Percentiles rank a stretch among this genome's conserved stretches.
Evolutionary conservation across 2,113 vertebrate genomes (phyloP).

Genomic region (Uropsilus gracilis): DNA sequence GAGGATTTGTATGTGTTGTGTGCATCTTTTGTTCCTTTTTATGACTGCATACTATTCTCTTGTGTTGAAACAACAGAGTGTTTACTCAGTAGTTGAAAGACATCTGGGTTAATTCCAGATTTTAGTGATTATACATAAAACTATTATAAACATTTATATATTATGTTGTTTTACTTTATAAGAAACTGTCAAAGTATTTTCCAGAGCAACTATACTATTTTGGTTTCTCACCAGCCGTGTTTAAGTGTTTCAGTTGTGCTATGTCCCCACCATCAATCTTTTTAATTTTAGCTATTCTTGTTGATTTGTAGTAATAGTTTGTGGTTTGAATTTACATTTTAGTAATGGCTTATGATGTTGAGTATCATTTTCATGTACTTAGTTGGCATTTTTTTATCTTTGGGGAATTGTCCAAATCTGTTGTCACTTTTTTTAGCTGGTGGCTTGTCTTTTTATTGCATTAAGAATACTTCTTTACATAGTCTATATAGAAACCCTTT

Average conservation of each 20-base stretch:
- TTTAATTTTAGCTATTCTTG: neutral
- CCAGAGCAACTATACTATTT: neutral
- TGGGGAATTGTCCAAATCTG: neutral
- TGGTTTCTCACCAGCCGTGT: neutral
- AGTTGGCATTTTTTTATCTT: slow-evolving; percentile 20
- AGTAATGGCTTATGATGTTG: neutral
- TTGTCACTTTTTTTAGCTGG: neutral
- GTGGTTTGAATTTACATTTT: slow-evolving; percentile 13
- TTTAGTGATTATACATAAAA: neutral
- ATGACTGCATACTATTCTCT: neutral
- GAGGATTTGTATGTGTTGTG: neutral
- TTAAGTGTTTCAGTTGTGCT: neutral
- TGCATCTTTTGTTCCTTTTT: neutral
- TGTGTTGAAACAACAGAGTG: neutral
- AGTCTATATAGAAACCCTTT: neutral
- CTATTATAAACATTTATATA: neutral
- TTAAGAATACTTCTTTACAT: slow-evolving; percentile 11
- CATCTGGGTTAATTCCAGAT: neutral
- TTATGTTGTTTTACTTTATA: too few species aligned
- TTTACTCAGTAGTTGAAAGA: neutral
- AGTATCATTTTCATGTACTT: slow-evolving; percentile 1
- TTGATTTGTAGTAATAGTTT: neutral
- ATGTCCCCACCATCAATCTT: neutral
- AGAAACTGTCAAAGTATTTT: neutral
- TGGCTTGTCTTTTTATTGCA: neutral